Base-by-base conservation (phyloP, 2,797 vertebrate genomes). In the Cossypha heuglini region DNA sequence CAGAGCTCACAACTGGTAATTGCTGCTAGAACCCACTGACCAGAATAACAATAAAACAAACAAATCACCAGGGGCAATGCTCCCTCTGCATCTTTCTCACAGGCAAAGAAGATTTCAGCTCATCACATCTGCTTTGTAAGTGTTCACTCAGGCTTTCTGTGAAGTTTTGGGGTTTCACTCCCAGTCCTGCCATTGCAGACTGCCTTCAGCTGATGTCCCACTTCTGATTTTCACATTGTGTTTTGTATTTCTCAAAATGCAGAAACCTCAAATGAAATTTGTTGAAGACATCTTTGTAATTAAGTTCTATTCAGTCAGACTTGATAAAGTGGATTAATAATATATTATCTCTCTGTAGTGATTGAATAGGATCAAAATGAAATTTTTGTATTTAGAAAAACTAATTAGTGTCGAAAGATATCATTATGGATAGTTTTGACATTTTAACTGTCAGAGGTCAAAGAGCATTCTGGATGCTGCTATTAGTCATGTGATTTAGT, bases 301-400 rank as follows among this genome's bases (percentile, higher is more conserved):
- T 88, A 88, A 86, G 24, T 91, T 73, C 43, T 64, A 33, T 87
- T 76, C 49, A 86, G n/a, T 91, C 68, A 87, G 71, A 68, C 46
- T 67, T 94, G 48, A 87, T 96, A 69, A 91, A 86, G 49, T 31
- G 24, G 48, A 78, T 79, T 78, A 86, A 84, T 73, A 93, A 62
- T 61, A 55, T 52, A 6, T 63, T 87, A 91, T 64, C 13, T 63
- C 42, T 68, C n/a, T 61, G 22, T 31, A 66, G 43, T 45, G 40
- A 52, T 40, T 85, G 37, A 77, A 68, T 25, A 58, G 6, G 20
- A 64, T 35, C 74, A 38, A 85, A 91, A 74, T 22, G 12, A 86
- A 83, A 57, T 77, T 59, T 55, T 58, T 76, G 12, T 33, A 20
- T 40, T 26, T 63, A 49, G 31, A 75, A 84, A 92, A 72, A 49